Conservation (phyloP, 2,888 invertebrate genomes). For the Rhopalosiphum nymphaeae region DNA sequence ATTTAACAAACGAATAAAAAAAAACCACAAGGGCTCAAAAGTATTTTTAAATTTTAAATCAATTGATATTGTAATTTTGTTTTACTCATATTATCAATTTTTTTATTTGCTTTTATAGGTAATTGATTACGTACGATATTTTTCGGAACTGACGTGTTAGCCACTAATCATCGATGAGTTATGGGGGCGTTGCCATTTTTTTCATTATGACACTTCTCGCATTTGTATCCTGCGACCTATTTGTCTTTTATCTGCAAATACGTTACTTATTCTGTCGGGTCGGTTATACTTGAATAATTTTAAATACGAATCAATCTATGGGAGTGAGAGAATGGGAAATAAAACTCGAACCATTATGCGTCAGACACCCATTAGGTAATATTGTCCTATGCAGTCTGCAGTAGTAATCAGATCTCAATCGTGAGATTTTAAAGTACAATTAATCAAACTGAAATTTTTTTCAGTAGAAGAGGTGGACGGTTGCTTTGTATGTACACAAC, state of each 20-base stretch:
- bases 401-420: conserved; percentile 9
- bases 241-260: neutral
- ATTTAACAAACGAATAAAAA: neutral
- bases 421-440: conserved; percentile 43
- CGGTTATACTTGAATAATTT: conserved; percentile 7
- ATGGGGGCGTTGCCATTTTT: neutral
- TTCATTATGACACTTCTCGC: neutral
- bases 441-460: conserved; percentile 35
- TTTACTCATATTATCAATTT: neutral
- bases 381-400: neutral
- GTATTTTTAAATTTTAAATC: neutral
- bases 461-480: neutral
- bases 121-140: neutral
- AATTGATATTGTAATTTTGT: neutral
- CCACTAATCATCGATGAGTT: neutral
- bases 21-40: neutral
- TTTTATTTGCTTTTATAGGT: neutral
- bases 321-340: neutral
- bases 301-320: neutral
- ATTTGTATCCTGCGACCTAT: neutral
- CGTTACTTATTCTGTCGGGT: neutral
- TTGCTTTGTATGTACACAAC: neutral
- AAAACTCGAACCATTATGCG: conserved; percentile 4
- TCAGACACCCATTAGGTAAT: conserved; percentile 11
- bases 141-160: neutral